These are phyloP conservation scores for Labia minor DNA, from an alignment of 2,888 invertebrate genomes.

Conservation along the genomic window DNA sequence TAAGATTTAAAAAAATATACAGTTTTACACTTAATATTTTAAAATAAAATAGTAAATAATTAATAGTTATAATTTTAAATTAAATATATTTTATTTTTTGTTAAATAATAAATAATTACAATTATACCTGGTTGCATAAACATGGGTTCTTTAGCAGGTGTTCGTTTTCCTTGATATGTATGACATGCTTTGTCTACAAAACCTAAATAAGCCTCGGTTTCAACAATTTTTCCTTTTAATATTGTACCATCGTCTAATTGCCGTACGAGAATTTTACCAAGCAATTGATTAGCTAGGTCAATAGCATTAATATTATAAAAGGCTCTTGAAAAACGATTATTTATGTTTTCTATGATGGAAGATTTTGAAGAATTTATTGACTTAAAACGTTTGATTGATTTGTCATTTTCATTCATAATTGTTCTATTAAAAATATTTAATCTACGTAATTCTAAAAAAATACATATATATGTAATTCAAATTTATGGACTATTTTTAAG, in stretches of 20 bases:
- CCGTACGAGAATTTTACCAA: conserved; percentile 52
- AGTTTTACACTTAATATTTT: no score
- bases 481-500: no score
- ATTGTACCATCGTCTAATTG: conserved; percentile 40
- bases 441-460: no score
- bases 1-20: no score
- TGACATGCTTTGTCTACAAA: conserved; percentile 55
- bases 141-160: conserved; percentile 55
- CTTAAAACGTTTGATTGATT: not conserved
- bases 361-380: not conserved
- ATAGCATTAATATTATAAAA: conserved; percentile 40
- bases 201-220: conserved; percentile 62
- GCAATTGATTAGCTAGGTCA: conserved; percentile 44
- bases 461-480: no score
- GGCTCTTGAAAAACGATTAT: not conserved
- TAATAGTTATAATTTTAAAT: no score
- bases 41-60: no score
- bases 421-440: no score
- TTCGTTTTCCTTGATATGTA: conserved; percentile 46
- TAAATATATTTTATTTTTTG: no score
- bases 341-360: not conserved
- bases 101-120: no score
- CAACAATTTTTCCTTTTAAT: conserved; percentile 54
- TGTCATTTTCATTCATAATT: no score
- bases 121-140: conserved; percentile 50